Evolutionary conservation across 2,888 invertebrate genomes (phyloP), one percentile per base, ranked within the genome.

Genomic region (Drosophila helvetica): DNA sequence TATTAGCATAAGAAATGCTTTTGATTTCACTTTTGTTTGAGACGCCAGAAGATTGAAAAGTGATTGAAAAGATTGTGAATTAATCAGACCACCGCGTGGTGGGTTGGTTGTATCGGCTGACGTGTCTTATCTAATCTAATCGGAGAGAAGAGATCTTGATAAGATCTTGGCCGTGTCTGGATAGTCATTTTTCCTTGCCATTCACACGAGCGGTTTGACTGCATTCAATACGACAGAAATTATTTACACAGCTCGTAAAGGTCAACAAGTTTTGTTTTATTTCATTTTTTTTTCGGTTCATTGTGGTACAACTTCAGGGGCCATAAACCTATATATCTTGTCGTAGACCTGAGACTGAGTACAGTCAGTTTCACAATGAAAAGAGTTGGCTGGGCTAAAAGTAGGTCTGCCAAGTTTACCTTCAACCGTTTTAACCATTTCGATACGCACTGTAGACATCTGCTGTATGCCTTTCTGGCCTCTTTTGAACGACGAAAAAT

Each of bases 221-320:
- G 55, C 79, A 77, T 74, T 70, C 66, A 67, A 48, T 19, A 27
- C 38, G 17, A 60, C 38, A 38, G 68, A 53, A 68, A 22, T 63
- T 78, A 65, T 78, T 73, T 78, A 79, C 61, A 57, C 67, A 69
- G 76, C 71, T 85, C 76, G 78, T 82, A 82, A 83, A 83, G 82
- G 82, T 83, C 86, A 83, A 80, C 86, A 58, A 73, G 82, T 86
- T 80, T 80, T 68, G 19, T 61, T 47, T 22, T 22, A n/a, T n/a
- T n/a, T n/a, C n/a, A n/a, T n/a, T n/a, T n/a, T n/a, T n/a, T 27
- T 8, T 8, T 27, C 27, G 27, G 27, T 27, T 27, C 27, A 27
- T 27, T 27, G 27, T 46, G 72, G 82, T 69, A 67, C 80, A 72
- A 70, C 78, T 70, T 62, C 54, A 68, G 76, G 66, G 66, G 78